These are phyloP conservation scores for Holacanthella duospinosa DNA, from an alignment of 2,888 invertebrate genomes.

Conservation along the genomic window DNA sequence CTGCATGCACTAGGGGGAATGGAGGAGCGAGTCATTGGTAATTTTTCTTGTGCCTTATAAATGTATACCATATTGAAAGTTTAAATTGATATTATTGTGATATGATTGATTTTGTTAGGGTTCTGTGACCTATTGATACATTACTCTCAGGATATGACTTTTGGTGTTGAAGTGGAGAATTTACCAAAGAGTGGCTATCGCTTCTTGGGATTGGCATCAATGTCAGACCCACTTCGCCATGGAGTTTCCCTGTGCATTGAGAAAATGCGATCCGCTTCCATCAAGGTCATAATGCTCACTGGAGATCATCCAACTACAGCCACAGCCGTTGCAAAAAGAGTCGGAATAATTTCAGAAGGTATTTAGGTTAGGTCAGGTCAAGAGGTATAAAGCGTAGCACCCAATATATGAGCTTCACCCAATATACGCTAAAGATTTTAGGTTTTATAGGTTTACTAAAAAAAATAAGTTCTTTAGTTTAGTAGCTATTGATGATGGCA, in stretches of 20 bases:
- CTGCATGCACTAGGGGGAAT: not conserved
- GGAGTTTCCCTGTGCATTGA: not conserved
- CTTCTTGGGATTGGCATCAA: not conserved
- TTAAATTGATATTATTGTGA: too few species aligned
- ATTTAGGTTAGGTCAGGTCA: too few species aligned
- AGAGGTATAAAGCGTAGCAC: too few species aligned
- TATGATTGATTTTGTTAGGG: not conserved
- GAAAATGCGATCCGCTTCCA: not conserved
- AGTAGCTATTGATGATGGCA: too few species aligned
- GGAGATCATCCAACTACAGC: conserved; percentile 1
- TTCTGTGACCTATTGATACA: not conserved
- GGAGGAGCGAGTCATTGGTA: not conserved
- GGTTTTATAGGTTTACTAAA: too few species aligned
- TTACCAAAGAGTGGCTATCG: not conserved
- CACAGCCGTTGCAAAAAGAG: not conserved
- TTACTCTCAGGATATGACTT: not conserved
- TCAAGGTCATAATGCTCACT: not conserved
- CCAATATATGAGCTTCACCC: too few species aligned
- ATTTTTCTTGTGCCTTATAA: too few species aligned
- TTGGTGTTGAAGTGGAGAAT: not conserved
- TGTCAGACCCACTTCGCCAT: not conserved
- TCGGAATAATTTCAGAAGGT: not conserved
- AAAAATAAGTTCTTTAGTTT: too few species aligned
- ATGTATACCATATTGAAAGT: too few species aligned
- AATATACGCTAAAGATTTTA: too few species aligned